Base-by-base conservation (phyloP, 2,113 vertebrate species). In the Catagonus wagneri region DNA sequence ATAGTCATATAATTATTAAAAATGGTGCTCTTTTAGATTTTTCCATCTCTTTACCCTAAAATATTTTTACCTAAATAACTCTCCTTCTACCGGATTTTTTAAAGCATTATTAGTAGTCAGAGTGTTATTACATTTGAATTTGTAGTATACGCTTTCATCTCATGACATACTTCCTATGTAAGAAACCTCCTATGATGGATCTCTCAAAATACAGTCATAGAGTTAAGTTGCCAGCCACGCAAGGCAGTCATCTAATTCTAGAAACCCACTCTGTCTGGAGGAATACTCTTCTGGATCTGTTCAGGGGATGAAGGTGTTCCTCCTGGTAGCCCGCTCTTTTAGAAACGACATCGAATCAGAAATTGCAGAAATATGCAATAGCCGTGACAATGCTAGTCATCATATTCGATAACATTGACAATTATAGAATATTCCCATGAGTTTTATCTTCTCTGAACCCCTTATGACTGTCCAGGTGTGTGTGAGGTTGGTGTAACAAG, bases 381-480 rank as follows among this genome's bases (percentile, higher is more conserved):
- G 23, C 69, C 12, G 9, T 16, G 74, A 80, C 85, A 32, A n/a
- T 36, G 36, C 7, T 65, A 29, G 9, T 76, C 54, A 69, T 60
- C 56, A 4, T 27, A 56, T 80, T 83, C 19, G 4, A 79, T 66
- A 15, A 5, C 34, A 44, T 93, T 91, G 71, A 72, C 8, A 66
- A 29, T 81, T n/a, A 22, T 5, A 65, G 22, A 44, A 69, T 39
- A 17, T 63, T 39, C 22, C 20, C 11, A 0, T 19, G 52, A n/a
- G 2, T 32, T 86, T 36, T 4, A 2, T 17, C 32, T 63, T 54
- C 25, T 12, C 3, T 39, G 50, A 22, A 27, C 4, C 20, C 34
- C 27, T 34, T 11, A 0, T n/a, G 61, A 39, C 65, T 39, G 29
- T 56, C n/a, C 0, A 0, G 13, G 3, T 8, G 4, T 74, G 75